Percentiles rank a stretch among this genome's conserved stretches.
These are phyloP conservation scores for Chauna torquata DNA, from an alignment of 2,113 vertebrate species.

Conservation along the genomic window DNA sequence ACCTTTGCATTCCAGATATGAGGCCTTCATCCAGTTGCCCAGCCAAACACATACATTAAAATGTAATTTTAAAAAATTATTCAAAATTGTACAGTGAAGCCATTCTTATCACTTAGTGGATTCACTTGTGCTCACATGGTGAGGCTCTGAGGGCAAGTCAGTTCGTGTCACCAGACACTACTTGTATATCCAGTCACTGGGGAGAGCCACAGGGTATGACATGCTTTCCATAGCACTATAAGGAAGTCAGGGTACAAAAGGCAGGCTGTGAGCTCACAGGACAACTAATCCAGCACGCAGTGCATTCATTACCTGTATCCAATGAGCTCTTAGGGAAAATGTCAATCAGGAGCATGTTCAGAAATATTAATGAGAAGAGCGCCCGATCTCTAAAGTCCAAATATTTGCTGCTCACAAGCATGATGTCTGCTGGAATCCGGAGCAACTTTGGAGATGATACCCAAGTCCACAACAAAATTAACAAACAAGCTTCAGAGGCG, in stretches of 20 bases:
- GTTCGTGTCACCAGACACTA: not conserved
- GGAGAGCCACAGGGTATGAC: not conserved
- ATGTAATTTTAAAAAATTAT: not conserved
- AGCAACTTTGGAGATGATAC: not conserved
- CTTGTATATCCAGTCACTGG: not conserved
- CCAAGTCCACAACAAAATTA: not conserved
- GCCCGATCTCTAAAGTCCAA: not conserved
- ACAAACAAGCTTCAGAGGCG: not conserved
- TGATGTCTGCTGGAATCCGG: not conserved
- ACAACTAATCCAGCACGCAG: not conserved
- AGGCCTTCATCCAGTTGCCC: not conserved
- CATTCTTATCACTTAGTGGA: not conserved
- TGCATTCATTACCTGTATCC: not conserved
- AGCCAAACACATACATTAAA: rapidly evolving
- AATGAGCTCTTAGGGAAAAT: not conserved
- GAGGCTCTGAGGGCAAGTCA: not conserved
- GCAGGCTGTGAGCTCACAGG: not conserved
- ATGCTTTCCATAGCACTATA: not conserved
- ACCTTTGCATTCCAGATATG: not conserved
- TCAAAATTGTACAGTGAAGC: not conserved
- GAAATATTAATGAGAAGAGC: not conserved
- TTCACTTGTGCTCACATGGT: not conserved
- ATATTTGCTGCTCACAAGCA: not conserved
- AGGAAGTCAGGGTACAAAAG: not conserved
- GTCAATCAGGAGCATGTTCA: rapidly evolving